A percentile compares a stretch with the other conserved stretches of the same genome.
phyloP scores from a whole-genome alignment of 2,113 vertebrate species.

The Chaetura pelagica region DNA sequence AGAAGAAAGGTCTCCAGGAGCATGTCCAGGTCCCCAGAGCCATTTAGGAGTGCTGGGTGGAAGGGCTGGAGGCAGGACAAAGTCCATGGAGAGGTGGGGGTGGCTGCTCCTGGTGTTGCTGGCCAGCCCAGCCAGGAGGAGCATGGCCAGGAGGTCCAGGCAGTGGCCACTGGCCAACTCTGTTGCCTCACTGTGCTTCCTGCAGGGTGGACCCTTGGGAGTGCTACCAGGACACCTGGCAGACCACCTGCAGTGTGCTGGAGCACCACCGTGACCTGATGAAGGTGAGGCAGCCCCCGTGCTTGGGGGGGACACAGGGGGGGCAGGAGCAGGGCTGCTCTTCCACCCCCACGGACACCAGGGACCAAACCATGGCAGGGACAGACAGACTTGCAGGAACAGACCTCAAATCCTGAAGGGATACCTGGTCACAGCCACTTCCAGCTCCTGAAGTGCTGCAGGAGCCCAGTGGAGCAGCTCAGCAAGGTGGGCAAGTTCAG shows the following conservation, averaged over 20 bases:
- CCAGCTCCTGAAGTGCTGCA: not conserved
- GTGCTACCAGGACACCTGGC: slow-evolving; percentile 98
- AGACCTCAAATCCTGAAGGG: not conserved
- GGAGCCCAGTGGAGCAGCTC: not conserved
- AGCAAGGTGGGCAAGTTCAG: not conserved
- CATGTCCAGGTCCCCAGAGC: not conserved
- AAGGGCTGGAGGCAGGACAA: not conserved
- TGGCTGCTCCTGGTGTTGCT: not conserved
- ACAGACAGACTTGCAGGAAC: fast-evolving
- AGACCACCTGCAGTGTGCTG: slow-evolving; percentile 95
- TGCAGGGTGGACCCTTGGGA: slow-evolving; percentile 97
- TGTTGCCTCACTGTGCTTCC: not conserved
- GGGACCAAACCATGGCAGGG: not conserved
- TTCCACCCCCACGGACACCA: not conserved
- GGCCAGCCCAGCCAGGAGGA: not conserved
- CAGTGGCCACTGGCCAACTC: not conserved
- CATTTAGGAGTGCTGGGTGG: not conserved
- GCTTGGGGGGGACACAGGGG: fast-evolving
- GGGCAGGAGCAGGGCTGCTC: not conserved
- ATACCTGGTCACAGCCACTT: not conserved
- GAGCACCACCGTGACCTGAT: slow-evolving; percentile 98
- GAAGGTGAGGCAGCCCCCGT: slow-evolving; percentile 81
- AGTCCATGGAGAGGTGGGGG: fast-evolving
- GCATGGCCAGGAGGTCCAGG: not conserved
- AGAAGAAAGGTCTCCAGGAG: not conserved